Base-by-base conservation (phyloP, 2,113 vertebrate genomes). In the Hiodon alosoides region DNA sequence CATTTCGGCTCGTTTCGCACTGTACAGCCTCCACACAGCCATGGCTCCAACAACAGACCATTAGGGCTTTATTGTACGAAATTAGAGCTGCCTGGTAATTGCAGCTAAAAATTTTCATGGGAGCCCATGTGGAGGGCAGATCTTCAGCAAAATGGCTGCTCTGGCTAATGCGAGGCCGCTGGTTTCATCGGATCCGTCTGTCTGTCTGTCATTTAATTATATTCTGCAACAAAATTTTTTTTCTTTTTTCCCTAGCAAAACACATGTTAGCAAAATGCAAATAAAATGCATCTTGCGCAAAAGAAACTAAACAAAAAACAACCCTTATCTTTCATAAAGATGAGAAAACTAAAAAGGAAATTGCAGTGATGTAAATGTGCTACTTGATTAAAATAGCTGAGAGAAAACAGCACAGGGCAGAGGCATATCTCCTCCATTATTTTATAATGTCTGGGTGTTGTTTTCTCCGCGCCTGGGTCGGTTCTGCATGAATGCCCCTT, bases 401-500 rank as follows among this genome's bases (percentile, higher is more conserved):
- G 16, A 66, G 64, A 17, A 48, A 66, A 66, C 8, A 10, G 62
- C 16, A 0, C 7, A 17, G 64, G 8, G 31, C 31, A 46, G 64
- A 10, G 46, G 74, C 80, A 86, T 31, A 31, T 31, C 31, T 31
- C 31, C 31, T 31, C 31, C 31, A 69, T 82, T 79, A 62, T 31
- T 82, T 77, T 72, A 73, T 71, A 75, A 78, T 60, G 9, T 79
- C 75, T 83, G 67, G 3, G 85, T 69, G 62, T 65, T 87, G 87
- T 84, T 87, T 83, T 83, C 89, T 91, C 89, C 87, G 90, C 89
- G 88, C 79, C 90, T 80, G 88, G 85, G 89, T 83, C 83, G 86
- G 90, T 85, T 85, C 85, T 85, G 90, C 90, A 85, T 78, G 88
- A 90, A 85, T 89, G 87, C 87, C 79, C 86, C 90, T 87, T 87